Percentiles rank a stretch among this genome's conserved stretches.
Evolutionary conservation across 2,888 invertebrate genomes (phyloP).

Genomic region (Meloe dianella): DNA sequence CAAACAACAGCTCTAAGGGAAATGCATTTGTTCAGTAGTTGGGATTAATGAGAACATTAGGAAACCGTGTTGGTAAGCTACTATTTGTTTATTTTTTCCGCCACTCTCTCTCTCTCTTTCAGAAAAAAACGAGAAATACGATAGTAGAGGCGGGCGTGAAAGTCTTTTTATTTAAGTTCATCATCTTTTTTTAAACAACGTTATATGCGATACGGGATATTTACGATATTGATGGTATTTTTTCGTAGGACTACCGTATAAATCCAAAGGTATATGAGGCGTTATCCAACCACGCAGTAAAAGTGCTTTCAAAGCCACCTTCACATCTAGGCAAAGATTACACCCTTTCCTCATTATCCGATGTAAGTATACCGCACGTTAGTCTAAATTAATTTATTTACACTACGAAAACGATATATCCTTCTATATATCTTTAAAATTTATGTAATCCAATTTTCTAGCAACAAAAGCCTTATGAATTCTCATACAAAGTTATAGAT

Average conservation of each 20-base stretch:
- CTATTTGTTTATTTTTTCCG: neutral
- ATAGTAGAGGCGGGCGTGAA: neutral
- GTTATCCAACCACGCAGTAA: conserved; percentile 48
- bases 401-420: conserved; percentile 19
- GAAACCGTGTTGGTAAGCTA: conserved; percentile 5
- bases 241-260: conserved; percentile 42
- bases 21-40: neutral
- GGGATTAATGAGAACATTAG: neutral
- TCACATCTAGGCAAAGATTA: conserved; percentile 37
- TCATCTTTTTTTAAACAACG: neutral
- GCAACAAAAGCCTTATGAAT: conserved; percentile 65
- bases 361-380: conserved; percentile 24
- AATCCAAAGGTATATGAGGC: conserved; percentile 49
- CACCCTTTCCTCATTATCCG: conserved; percentile 32
- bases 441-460: conserved; percentile 35
- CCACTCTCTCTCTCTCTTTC: neutral
- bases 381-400: conserved; percentile 29
- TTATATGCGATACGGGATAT: conserved; percentile 12
- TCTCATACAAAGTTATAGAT: conserved; percentile 70
- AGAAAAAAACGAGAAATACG: neutral
- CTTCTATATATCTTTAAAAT: conserved; percentile 8
- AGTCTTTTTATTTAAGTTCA: neutral
- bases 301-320: conserved; percentile 48
- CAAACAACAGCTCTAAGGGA: neutral
- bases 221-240: conserved; percentile 29